Conservation (phyloP, 2,797 vertebrate genomes). For the Emydoidea blandingii region DNA sequence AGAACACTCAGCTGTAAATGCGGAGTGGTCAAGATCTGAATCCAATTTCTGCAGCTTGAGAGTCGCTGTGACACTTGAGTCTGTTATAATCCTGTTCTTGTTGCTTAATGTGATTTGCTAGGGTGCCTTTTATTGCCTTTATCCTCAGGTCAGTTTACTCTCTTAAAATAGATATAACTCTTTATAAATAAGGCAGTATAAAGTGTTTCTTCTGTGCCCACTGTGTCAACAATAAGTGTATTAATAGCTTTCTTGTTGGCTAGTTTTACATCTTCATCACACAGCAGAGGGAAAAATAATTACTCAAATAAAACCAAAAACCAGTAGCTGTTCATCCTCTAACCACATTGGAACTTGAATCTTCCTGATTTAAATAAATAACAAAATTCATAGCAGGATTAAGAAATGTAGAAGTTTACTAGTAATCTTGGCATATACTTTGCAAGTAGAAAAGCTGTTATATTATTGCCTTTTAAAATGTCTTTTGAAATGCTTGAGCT, state of each 20-base stretch:
- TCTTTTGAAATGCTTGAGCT: background rate
- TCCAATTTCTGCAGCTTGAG: background rate
- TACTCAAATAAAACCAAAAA: background rate
- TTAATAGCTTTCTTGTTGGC: background rate
- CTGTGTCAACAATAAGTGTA: background rate
- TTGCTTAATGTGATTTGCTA: background rate
- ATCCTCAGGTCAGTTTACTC: background rate
- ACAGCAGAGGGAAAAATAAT: background rate
- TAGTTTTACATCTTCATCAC: background rate
- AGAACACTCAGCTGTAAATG: background rate
- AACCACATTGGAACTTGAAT: accelerated
- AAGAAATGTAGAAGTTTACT: background rate
- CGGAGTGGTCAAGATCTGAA: background rate
- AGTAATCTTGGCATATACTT: constrained; percentile 3
- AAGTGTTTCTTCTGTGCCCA: background rate
- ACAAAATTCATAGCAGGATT: background rate
- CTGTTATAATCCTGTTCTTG: background rate
- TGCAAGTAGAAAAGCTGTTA: constrained; percentile 21
- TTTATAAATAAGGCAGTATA: background rate
- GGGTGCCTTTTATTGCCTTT: background rate
- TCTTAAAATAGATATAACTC: background rate
- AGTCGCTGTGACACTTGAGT: background rate
- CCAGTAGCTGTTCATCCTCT: background rate
- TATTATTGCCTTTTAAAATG: constrained; percentile 8
- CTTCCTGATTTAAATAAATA: background rate